Percentiles rank a stretch among this genome's conserved stretches.
Evolutionary conservation across 2,888 invertebrate genomes (phyloP).

Genomic region (Oscheius sp.): DNA sequence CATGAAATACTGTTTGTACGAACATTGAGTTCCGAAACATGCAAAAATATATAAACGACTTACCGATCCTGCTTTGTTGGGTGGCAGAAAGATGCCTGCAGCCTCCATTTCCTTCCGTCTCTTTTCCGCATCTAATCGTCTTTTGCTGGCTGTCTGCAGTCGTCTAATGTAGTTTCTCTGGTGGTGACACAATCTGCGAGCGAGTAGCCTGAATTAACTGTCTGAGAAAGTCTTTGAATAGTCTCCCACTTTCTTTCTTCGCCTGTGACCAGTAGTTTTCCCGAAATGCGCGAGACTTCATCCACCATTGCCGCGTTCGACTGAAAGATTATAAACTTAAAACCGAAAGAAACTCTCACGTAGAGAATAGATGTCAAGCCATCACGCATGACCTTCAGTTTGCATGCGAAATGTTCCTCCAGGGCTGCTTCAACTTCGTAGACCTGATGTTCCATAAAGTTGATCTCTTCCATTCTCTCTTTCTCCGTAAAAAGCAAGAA

Average conservation of each 20-base stretch:
- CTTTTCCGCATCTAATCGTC: slow-evolving; percentile 25
- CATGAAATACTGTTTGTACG: not conserved
- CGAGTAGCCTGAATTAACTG: slow-evolving; percentile 16
- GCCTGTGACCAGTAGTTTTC: slow-evolving; percentile 15
- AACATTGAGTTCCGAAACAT: too few species aligned
- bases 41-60: too few species aligned
- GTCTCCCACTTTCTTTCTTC: slow-evolving; percentile 33
- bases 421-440: not conserved
- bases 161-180: slow-evolving; percentile 36
- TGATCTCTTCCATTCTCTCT: slow-evolving; percentile 21
- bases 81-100: not conserved
- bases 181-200: slow-evolving; percentile 38
- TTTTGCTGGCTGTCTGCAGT: slow-evolving; percentile 36
- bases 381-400: slow-evolving; percentile 24
- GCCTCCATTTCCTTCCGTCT: slow-evolving; percentile 7
- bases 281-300: slow-evolving; percentile 30
- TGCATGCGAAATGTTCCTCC: slow-evolving; percentile 24
- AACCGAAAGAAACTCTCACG: slow-evolving; percentile 13
- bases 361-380: slow-evolving; percentile 12
- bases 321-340: slow-evolving; percentile 8
- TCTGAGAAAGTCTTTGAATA: not conserved
- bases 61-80: too few species aligned
- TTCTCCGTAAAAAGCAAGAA: slow-evolving; percentile 7
- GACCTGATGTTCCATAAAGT: slow-evolving; percentile 18
- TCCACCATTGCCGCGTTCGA: slow-evolving; percentile 32